A percentile compares a stretch with the other conserved stretches of the same genome.
Conservation (phyloP, 1,140 invertebrate genomes). For the Ceratosolen fusciceps region DNA sequence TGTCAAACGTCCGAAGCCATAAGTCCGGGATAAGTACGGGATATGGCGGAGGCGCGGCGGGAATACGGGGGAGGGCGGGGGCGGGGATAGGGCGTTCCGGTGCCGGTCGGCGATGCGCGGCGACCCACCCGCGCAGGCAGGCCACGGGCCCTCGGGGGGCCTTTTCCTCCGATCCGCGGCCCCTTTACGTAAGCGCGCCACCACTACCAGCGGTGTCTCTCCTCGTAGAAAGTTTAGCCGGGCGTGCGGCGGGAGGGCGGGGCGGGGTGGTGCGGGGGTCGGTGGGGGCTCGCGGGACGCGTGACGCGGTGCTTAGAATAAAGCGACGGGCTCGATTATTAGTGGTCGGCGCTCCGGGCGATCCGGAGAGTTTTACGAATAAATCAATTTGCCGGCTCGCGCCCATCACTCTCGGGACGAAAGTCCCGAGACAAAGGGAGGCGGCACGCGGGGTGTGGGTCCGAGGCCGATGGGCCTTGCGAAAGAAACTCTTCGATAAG, state of each 20-base stretch:
- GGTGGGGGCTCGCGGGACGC: neutral
- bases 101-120: neutral
- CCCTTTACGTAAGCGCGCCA: neutral
- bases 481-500: too few relatives aligned
- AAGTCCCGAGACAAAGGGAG: too few relatives aligned
- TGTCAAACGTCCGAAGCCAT: constrained; percentile 34
- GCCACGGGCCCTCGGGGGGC: too few relatives aligned
- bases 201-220: neutral
- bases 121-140: neutral
- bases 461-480: neutral
- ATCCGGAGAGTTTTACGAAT: neutral
- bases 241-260: neutral
- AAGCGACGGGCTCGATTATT: neutral
- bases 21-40: neutral
- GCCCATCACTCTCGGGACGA: neutral
- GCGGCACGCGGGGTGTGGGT: neutral
- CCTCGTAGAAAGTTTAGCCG: neutral
- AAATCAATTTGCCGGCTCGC: neutral
- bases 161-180: too few relatives aligned
- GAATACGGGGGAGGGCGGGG: too few relatives aligned
- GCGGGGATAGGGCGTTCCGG: neutral
- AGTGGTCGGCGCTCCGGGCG: neutral
- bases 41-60: constrained; percentile 9
- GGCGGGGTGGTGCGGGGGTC: neutral
- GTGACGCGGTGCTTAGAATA: neutral